Conservation (phyloP, 2,113 vertebrate species). For the Pholis gunnellus region DNA sequence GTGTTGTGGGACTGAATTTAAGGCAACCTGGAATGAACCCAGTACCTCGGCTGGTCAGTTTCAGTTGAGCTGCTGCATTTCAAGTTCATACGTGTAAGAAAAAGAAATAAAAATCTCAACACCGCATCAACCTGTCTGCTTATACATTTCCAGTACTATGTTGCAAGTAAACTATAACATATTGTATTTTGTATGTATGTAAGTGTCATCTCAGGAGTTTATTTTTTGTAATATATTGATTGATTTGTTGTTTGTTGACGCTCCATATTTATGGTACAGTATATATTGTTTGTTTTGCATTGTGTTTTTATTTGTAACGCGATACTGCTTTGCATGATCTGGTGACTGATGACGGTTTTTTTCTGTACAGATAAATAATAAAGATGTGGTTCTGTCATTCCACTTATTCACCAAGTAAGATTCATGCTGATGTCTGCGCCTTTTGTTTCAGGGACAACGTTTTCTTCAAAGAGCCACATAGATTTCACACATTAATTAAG, state of each 20-base stretch:
- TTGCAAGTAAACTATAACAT: conserved; percentile 73
- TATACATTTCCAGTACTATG: conserved; percentile 69
- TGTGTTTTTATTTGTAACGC: conserved; percentile 82
- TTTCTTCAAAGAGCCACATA: background rate
- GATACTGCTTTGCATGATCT: conserved; percentile 86
- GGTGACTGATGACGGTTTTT: conserved; percentile 76
- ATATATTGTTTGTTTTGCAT: conserved; percentile 79
- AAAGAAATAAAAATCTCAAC: conserved; percentile 33
- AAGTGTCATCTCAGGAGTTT: conserved; percentile 82
- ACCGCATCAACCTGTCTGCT: conserved; percentile 62
- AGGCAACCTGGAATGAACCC: conserved; percentile 50
- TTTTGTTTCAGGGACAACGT: conserved; percentile 2
- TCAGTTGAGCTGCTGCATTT: conserved; percentile 65
- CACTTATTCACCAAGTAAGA: conserved; percentile 64
- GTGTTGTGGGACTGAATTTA: conserved; percentile 27
- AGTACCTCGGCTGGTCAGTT: conserved; percentile 49
- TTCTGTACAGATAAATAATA: conserved; percentile 85
- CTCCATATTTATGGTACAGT: conserved; percentile 78
- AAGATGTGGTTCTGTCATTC: conserved; percentile 82
- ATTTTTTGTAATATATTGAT: conserved; percentile 79
- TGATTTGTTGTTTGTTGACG: conserved; percentile 74
- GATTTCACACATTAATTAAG: background rate
- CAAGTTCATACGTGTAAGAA: conserved; percentile 55
- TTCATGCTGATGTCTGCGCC: conserved; percentile 20
- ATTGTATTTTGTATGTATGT: conserved; percentile 73